Percentiles rank a stretch among this genome's conserved stretches.
phyloP scores from a whole-genome alignment of 1,140 invertebrate species.

The Lepeophtheirus salmonis region DNA sequence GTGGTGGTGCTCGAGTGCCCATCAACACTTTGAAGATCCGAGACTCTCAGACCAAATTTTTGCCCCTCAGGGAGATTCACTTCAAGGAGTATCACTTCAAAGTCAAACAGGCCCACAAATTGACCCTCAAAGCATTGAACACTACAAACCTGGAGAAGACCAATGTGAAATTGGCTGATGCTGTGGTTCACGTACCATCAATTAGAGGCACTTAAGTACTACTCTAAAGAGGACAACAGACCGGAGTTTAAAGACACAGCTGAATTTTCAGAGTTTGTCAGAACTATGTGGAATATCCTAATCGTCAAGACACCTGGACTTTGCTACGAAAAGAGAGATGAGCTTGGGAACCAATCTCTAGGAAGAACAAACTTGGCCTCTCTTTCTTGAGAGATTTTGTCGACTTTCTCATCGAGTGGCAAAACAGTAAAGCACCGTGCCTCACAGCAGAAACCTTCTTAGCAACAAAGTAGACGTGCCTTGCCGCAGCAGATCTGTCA shows the following conservation, averaged over 20 bases:
- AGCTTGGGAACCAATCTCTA: neutral
- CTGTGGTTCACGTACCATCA: neutral
- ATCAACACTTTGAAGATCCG: neutral
- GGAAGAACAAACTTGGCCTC: neutral
- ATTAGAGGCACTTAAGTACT: neutral
- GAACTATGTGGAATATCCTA: neutral
- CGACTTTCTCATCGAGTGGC: neutral
- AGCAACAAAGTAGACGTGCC: neutral
- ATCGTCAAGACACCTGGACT: neutral
- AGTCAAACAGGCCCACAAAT: slow-evolving; percentile 4
- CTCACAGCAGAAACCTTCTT: slow-evolving; percentile 1
- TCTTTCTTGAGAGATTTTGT: neutral
- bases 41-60: neutral
- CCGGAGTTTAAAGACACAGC: neutral
- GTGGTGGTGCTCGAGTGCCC: neutral
- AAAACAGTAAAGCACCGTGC: neutral
- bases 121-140: neutral
- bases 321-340: neutral
- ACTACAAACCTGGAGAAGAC: neutral
- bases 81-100: neutral
- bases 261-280: neutral
- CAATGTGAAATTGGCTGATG: slow-evolving; percentile 10
- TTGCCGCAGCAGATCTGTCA: neutral
- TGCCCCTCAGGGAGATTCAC: neutral
- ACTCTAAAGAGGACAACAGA: neutral